phyloP scores from a whole-genome alignment of 53 echinoderm and acorn worm genomes.

The Apostichopus leukothele region DNA sequence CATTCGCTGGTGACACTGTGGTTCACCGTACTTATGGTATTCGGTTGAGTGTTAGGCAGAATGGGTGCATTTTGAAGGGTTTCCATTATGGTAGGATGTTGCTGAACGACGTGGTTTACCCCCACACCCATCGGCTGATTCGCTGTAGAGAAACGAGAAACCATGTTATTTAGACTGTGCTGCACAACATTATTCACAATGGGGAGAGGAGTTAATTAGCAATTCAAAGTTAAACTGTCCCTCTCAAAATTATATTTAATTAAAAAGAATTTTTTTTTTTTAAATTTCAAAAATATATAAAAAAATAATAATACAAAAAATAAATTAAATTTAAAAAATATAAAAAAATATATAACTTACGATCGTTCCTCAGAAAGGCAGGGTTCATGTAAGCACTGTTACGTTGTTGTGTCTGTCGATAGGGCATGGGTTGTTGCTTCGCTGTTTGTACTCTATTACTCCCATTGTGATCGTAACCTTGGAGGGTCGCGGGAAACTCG shows the following conservation, averaged over 20 bases:
- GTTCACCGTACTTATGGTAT: conserved; percentile 17
- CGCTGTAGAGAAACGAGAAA: neutral
- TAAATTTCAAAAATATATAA: too few relatives aligned
- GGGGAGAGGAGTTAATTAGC: too few relatives aligned
- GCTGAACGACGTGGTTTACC: neutral
- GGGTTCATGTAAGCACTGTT: neutral
- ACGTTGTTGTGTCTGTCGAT: neutral
- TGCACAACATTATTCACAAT: too few relatives aligned
- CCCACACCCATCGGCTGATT: neutral
- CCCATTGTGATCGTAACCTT: conserved; percentile 14
- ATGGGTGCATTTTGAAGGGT: conserved; percentile 20
- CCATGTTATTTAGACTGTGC: too few relatives aligned
- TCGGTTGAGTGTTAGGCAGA: neutral
- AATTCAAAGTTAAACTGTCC: too few relatives aligned
- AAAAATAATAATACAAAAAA: too few relatives aligned
- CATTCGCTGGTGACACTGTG: neutral
- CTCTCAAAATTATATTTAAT: too few relatives aligned
- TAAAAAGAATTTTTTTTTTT: too few relatives aligned
- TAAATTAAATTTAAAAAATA: too few relatives aligned
- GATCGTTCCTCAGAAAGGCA: neutral
- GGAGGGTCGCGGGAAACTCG: neutral
- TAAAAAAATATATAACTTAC: neutral
- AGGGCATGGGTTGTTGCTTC: neutral
- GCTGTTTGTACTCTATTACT: neutral
- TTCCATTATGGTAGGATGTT: conserved; percentile 17